Evolutionary conservation across 2,888 invertebrate species (phyloP).

Genomic region (Lasioglossum pauxillum): DNA sequence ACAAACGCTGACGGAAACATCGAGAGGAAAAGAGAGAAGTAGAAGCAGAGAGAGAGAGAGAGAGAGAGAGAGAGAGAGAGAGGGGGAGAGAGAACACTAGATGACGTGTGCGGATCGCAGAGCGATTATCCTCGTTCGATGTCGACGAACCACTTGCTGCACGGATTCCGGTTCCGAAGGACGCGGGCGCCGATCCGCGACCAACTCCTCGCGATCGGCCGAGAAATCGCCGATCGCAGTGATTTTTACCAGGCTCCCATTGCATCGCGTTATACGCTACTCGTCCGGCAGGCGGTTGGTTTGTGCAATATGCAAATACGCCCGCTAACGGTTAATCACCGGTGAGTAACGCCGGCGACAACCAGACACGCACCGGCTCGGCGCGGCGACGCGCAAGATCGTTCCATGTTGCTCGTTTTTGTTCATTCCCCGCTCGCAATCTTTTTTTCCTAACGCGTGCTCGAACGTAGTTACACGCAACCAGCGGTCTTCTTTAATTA

Average conservation of each 20-base stretch:
- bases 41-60: neutral
- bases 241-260: constrained; percentile 47
- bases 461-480: constrained; percentile 1
- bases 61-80: neutral
- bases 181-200: constrained; percentile 80
- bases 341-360: constrained; percentile 43
- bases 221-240: constrained; percentile 53
- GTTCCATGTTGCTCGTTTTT: neutral
- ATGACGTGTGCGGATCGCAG: constrained; percentile 8
- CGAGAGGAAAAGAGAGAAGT: neutral
- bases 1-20: neutral
- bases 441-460: neutral
- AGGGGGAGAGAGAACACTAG: neutral
- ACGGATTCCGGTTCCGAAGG: constrained; percentile 81
- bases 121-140: constrained; percentile 80
- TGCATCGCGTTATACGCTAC: constrained; percentile 43
- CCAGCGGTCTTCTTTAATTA: constrained; percentile 43
- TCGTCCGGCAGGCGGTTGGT: constrained; percentile 39
- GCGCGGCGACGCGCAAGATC: constrained; percentile 4
- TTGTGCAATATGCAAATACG: constrained; percentile 61
- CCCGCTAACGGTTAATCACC: constrained; percentile 56
- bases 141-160: constrained; percentile 80
- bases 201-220: constrained; percentile 65
- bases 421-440: neutral
- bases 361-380: constrained; percentile 25